A percentile compares a stretch with the other conserved stretches of the same genome.
These are phyloP conservation scores for Ctenomys sociabilis DNA, from an alignment of 2,113 vertebrate genomes.

Conservation along the genomic window DNA sequence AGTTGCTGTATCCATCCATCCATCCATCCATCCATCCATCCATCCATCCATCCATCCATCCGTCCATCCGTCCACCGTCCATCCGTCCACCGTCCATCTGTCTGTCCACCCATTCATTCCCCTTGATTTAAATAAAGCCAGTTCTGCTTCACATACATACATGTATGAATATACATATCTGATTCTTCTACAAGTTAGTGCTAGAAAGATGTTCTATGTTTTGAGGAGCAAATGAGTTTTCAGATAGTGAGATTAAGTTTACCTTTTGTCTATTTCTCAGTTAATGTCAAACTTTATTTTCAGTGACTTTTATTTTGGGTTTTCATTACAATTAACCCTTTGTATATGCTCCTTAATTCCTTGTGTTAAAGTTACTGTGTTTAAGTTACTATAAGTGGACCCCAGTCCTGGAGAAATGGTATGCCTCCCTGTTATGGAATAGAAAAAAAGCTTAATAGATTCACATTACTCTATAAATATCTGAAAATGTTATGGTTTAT, in stretches of 20 bases:
- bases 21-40: not conserved
- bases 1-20: not conserved
- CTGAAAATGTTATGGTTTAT: not conserved
- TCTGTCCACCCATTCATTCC: not conserved
- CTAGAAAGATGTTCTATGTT: not conserved
- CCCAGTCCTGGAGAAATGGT: not conserved
- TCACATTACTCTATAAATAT: conserved; percentile 14
- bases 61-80: not conserved
- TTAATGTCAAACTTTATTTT: not conserved
- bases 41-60: not conserved
- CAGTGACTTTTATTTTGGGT: not conserved
- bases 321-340: not conserved
- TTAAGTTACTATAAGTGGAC: not conserved
- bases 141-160: not conserved
- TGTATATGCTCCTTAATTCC: conserved; percentile 11
- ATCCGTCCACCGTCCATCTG: too few relatives aligned
- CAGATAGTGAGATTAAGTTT: not conserved
- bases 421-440: not conserved
- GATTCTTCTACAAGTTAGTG: not conserved
- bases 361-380: not conserved
- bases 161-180: not conserved
- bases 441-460: not conserved
- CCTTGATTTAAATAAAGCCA: not conserved
- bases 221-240: not conserved
- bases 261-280: conserved; percentile 14